These are phyloP conservation scores for Synanthedon myopaeformis DNA, from an alignment of 2,888 invertebrate species.

Conservation along the genomic window DNA sequence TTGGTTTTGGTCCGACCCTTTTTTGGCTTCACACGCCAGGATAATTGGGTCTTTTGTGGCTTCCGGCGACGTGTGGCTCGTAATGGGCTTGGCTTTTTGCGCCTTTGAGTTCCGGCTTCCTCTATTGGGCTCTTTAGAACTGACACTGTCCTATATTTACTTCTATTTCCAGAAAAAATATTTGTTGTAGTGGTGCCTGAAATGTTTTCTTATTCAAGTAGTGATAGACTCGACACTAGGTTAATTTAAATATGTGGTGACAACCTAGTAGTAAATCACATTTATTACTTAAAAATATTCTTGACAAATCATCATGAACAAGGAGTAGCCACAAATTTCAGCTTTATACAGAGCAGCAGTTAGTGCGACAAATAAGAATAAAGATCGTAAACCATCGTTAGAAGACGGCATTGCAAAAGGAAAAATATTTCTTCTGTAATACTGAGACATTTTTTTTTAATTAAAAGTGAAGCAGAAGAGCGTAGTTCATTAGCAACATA, in stretches of 20 bases:
- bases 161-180: constrained; percentile 12
- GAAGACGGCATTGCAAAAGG: too few relatives aligned
- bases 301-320: too few relatives aligned
- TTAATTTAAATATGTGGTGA: too few relatives aligned
- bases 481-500: constrained; percentile 41
- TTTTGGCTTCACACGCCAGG: constrained; percentile 49
- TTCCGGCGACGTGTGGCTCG: constrained; percentile 40
- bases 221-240: too few relatives aligned
- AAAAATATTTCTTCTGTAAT: too few relatives aligned
- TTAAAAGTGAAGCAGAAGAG: constrained; percentile 6
- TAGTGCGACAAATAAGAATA: too few relatives aligned
- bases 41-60: constrained; percentile 63
- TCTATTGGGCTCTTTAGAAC: constrained; percentile 31
- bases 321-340: too few relatives aligned
- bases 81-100: constrained; percentile 49
- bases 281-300: too few relatives aligned
- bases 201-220: not conserved
- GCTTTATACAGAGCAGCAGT: too few relatives aligned
- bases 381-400: too few relatives aligned
- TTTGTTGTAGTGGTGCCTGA: constrained; percentile 14
- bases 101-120: constrained; percentile 36
- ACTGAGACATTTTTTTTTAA: too few relatives aligned
- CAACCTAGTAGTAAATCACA: too few relatives aligned
- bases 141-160: constrained; percentile 19
- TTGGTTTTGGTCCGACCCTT: constrained; percentile 17